These are phyloP conservation scores for Furcifer pardalis DNA, from an alignment of 2,797 vertebrate genomes.

Conservation along the genomic window DNA sequence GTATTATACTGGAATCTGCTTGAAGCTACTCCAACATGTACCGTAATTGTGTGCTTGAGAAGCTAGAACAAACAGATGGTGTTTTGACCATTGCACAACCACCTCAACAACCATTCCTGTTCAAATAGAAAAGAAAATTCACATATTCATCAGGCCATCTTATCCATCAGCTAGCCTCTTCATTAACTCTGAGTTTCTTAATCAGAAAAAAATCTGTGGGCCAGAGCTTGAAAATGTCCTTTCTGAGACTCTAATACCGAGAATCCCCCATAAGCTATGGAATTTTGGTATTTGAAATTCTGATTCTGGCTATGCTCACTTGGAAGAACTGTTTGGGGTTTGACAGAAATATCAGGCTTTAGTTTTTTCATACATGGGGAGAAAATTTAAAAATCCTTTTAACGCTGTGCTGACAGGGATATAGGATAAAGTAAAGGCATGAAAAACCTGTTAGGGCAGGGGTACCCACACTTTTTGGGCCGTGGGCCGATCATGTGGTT, in stretches of 20 bases:
- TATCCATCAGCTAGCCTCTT: not conserved
- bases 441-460: too few species aligned
- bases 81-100: slow-evolving; percentile 33
- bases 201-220: too few species aligned
- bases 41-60: not conserved
- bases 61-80: slow-evolving; percentile 19
- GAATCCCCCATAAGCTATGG: too few species aligned
- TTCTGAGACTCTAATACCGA: too few species aligned
- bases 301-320: not conserved
- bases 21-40: slow-evolving; percentile 37
- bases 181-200: slow-evolving; percentile 25
- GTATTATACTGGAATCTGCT: slow-evolving; percentile 40
- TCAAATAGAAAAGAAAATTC: slow-evolving; percentile 8
- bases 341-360: slow-evolving; percentile 47
- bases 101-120: not conserved
- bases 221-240: not conserved
- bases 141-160: not conserved
- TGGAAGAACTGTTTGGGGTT: slow-evolving; percentile 49
- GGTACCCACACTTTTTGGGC: too few species aligned
- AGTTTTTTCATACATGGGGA: slow-evolving; percentile 43
- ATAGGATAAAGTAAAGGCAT: slow-evolving; percentile 31
- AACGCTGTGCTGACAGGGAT: slow-evolving; percentile 27
- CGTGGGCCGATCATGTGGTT: too few species aligned
- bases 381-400: slow-evolving; percentile 34
- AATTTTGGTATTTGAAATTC: too few species aligned